Percentiles rank a stretch among this genome's conserved stretches.
These are phyloP conservation scores for Syrphus vitripennis DNA, from an alignment of 2,888 invertebrate species.

Conservation along the genomic window DNA sequence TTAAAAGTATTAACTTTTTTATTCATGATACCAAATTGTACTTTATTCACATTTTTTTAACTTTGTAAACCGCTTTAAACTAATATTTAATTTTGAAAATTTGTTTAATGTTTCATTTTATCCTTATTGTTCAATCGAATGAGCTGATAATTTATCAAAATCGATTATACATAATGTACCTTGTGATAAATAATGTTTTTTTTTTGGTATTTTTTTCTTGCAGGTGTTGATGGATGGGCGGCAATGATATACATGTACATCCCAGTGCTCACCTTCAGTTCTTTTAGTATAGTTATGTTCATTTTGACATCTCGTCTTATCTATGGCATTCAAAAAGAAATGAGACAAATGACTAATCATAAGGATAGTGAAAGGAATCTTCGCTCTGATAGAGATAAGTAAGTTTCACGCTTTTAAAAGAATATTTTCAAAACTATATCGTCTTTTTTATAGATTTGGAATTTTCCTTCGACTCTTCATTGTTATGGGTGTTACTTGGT, in stretches of 20 bases:
- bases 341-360: slow-evolving; percentile 77
- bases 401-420: slow-evolving; percentile 62
- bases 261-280: slow-evolving; percentile 77
- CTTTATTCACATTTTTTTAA: too few species aligned
- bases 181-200: neutral
- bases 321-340: slow-evolving; percentile 78
- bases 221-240: slow-evolving; percentile 77
- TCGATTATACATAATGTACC: too few species aligned
- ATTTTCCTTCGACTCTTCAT: slow-evolving; percentile 90
- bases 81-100: too few species aligned
- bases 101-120: too few species aligned
- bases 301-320: slow-evolving; percentile 79
- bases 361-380: slow-evolving; percentile 78
- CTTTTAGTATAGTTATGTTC: slow-evolving; percentile 79
- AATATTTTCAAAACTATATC: neutral
- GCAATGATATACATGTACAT: slow-evolving; percentile 78
- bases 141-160: too few species aligned
- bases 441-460: slow-evolving; percentile 84
- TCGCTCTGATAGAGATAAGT: slow-evolving; percentile 79
- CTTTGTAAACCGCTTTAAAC: too few species aligned
- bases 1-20: too few species aligned
- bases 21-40: too few species aligned
- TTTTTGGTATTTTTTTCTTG: neutral
- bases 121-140: too few species aligned
- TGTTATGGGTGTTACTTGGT: slow-evolving; percentile 94